A percentile compares a stretch with the other conserved stretches of the same genome.
These are phyloP conservation scores for Stegana nigrithorax DNA, from an alignment of 2,888 invertebrate species.

Conservation along the genomic window DNA sequence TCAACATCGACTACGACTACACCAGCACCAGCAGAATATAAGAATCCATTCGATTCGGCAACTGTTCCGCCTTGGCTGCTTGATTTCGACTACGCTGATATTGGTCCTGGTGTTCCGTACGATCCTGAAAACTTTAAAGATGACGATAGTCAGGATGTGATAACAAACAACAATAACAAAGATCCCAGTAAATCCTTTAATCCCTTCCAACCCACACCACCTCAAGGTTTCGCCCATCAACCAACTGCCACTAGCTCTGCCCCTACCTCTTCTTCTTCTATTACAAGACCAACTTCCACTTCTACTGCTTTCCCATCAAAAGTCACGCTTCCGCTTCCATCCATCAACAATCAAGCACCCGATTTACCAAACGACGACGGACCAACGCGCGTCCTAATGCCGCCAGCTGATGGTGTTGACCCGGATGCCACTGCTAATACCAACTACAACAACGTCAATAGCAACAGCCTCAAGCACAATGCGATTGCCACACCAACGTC, in stretches of 20 bases:
- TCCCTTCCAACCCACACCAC: conserved; percentile 22
- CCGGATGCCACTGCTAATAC: conserved; percentile 23
- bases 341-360: conserved; percentile 27
- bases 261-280: conserved; percentile 45
- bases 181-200: conserved; percentile 29
- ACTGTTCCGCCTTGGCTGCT: conserved; percentile 63
- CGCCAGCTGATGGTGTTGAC: conserved; percentile 39
- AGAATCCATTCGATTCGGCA: conserved; percentile 55
- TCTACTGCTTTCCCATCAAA: conserved; percentile 53
- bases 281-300: not conserved
- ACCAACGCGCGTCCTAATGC: conserved; percentile 49
- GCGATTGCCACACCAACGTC: conserved; percentile 19
- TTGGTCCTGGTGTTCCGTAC: conserved; percentile 65
- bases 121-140: conserved; percentile 42
- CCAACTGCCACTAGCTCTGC: conserved; percentile 24
- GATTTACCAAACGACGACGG: conserved; percentile 39
- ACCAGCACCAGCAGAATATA: conserved; percentile 32
- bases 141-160: not conserved
- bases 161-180: not conserved
- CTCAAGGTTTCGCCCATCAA: conserved; percentile 39
- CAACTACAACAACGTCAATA: conserved; percentile 17
- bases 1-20: conserved; percentile 41
- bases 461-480: conserved; percentile 19
- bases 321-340: conserved; percentile 56
- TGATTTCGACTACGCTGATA: conserved; percentile 64